Percentiles rank a stretch among this genome's conserved stretches.
These are phyloP conservation scores for Cataglyphis livida DNA, from an alignment of 2,888 invertebrate species.

Conservation along the genomic window DNA sequence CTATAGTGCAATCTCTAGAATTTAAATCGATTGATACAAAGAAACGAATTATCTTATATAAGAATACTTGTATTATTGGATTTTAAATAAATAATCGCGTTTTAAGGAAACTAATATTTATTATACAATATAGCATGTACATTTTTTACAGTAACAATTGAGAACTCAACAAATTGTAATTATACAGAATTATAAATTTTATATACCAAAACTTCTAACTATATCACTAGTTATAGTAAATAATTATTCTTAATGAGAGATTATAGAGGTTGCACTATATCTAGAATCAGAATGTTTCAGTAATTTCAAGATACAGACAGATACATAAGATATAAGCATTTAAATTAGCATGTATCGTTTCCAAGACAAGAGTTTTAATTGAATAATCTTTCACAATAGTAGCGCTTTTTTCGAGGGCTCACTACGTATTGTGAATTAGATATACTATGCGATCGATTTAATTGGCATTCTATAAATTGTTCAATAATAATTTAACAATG, in stretches of 20 bases:
- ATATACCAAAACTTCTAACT: not conserved
- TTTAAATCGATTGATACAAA: not conserved
- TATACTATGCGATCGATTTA: not conserved
- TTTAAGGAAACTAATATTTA: not conserved
- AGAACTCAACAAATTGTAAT: not conserved
- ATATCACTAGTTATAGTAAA: not conserved
- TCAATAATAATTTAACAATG: not conserved
- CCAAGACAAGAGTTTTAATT: not conserved
- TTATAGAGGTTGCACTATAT: not conserved
- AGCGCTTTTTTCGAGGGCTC: not conserved
- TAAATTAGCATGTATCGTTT: not conserved
- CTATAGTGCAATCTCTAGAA: constrained; percentile 3
- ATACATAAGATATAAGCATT: not conserved
- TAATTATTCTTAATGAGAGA: not conserved
- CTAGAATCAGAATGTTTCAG: not conserved
- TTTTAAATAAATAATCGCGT: constrained; percentile 3
- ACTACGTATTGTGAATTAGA: not conserved
- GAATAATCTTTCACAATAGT: not conserved
- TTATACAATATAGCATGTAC: not conserved
- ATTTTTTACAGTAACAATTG: not conserved
- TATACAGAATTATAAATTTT: not conserved
- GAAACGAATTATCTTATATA: not conserved
- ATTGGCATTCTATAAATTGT: constrained; percentile 21
- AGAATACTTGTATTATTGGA: not conserved
- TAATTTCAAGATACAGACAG: not conserved